phyloP scores from a whole-genome alignment of 1,140 invertebrate genomes.

The Augochlora pura region DNA sequence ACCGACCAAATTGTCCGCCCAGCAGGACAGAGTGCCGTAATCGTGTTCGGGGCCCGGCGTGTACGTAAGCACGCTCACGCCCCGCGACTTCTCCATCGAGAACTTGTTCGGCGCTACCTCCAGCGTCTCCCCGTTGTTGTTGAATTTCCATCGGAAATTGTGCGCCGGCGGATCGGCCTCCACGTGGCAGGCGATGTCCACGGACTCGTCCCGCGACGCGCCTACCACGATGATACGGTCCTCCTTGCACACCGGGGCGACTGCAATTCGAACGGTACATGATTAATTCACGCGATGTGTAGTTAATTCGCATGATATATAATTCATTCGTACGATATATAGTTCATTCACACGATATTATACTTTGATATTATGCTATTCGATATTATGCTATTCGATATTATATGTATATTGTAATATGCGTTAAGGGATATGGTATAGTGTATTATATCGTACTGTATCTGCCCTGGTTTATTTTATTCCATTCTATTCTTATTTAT shows the following conservation, averaged over 20 bases:
- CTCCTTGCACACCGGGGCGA: slow-evolving; percentile 89
- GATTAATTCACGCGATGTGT: too few species aligned
- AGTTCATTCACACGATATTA: too few species aligned
- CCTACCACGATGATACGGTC: slow-evolving; percentile 90
- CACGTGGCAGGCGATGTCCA: slow-evolving; percentile 91
- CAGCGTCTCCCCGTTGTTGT: slow-evolving; percentile 91
- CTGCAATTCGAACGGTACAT: slow-evolving; percentile 77
- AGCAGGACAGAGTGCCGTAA: slow-evolving; percentile 89
- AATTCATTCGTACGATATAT: too few species aligned
- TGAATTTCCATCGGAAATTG: slow-evolving; percentile 94
- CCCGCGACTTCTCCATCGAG: slow-evolving; percentile 79
- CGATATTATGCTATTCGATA: too few species aligned
- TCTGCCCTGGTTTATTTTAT: too few species aligned
- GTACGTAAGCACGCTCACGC: slow-evolving; percentile 80
- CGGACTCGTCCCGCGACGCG: slow-evolving; percentile 89
- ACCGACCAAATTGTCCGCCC: slow-evolving; percentile 89
- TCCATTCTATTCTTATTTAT: too few species aligned
- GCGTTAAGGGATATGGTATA: too few species aligned
- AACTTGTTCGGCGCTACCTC: slow-evolving; percentile 88
- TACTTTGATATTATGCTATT: too few species aligned
- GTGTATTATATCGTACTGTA: too few species aligned
- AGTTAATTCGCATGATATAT: too few species aligned
- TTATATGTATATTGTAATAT: too few species aligned
- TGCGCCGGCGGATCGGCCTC: slow-evolving; percentile 92
- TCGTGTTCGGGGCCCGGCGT: slow-evolving; percentile 82